phyloP scores from a whole-genome alignment of 2,113 vertebrate species.

The Ameiurus melas region DNA sequence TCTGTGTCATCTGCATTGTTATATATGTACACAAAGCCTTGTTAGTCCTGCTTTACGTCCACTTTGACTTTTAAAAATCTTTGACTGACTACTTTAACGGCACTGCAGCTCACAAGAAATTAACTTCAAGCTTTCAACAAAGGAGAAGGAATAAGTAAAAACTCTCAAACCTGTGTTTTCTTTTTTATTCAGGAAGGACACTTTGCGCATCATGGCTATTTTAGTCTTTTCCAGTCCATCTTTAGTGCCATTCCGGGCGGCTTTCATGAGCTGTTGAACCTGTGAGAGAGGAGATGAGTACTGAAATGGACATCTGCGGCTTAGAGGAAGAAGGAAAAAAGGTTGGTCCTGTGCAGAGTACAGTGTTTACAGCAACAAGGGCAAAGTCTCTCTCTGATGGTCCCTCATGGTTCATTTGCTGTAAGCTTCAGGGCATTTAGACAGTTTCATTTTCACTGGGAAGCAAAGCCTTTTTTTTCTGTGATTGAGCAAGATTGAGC shows the following conservation, averaged over 20 bases:
- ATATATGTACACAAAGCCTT: background rate
- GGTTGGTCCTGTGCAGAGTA: slow-evolving; percentile 28
- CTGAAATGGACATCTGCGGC: slow-evolving; percentile 22
- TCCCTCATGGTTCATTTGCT: slow-evolving; percentile 31
- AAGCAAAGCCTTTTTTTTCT: slow-evolving; percentile 10
- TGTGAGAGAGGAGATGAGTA: slow-evolving; percentile 52
- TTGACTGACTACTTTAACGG: background rate
- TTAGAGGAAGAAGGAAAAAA: slow-evolving; percentile 9
- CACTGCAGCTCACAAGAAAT: background rate
- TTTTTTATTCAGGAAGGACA: slow-evolving; percentile 82
- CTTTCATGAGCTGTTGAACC: slow-evolving; percentile 89
- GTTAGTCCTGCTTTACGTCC: background rate
- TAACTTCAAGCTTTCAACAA: background rate
- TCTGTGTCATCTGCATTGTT: slow-evolving; percentile 74
- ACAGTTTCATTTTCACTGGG: slow-evolving; percentile 43
- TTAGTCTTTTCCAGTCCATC: slow-evolving; percentile 86
- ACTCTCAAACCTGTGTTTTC: slow-evolving; percentile 70
- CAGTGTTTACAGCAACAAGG: slow-evolving; percentile 20
- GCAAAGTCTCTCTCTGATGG: slow-evolving; percentile 31
- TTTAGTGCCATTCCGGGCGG: slow-evolving; percentile 82
- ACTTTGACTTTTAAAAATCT: background rate
- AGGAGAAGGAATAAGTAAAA: background rate
- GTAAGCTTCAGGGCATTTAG: slow-evolving; percentile 23
- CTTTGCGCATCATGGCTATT: slow-evolving; percentile 81
- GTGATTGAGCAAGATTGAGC: slow-evolving; percentile 2